Evolutionary conservation across 2,797 vertebrate genomes (phyloP), one percentile per base, ranked within the genome.

Genomic region (Chelidonichthys spinosus): DNA sequence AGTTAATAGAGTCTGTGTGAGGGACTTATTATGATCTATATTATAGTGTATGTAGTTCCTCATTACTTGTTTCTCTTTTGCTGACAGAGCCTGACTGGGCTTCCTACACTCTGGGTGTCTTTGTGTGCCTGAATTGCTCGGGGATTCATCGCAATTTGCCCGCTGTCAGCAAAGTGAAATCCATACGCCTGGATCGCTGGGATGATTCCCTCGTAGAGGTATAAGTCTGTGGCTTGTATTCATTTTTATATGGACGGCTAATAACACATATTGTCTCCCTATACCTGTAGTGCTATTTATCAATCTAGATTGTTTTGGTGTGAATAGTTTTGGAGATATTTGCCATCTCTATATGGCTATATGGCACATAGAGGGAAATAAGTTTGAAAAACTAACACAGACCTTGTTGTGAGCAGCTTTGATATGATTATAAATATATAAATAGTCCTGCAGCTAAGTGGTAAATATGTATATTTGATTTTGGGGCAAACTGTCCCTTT

Each of bases 111-210:
- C 92, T 98, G 13, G 96, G 96, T 2, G 81, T 97, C 75, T 98
- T 98, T 80, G 92, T 98, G 81, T 98, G 97, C 78, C 89, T 98
- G 76, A 94, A 95, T 87, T 98, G 97, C 76, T 97, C 96, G 0
- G 97, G 97, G 32, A 92, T 97, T 64, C 97, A 98, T 81, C 95
- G 97, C 33, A 96, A 96, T 66, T 88, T 98, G 52, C 88, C 96
- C 1, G 81, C 87, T 7, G 84, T 97, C 91, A 97, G 95, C 92
- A 96, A 64, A 90, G 93, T 98, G 14, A 98, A 98, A 91, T 98
- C 97, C 5, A 92, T 96, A 84, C 92, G 91, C 3, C 94, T 98
- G 78, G 97, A 98, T 90, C 94, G 91, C 90, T 97, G 97, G 97
- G 96, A 97, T 7, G 94, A 95, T 10, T 92, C 90, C 52, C 85